Evolutionary conservation across 2,888 invertebrate species (phyloP).

Genomic region (Eugnorisma glareosa): DNA sequence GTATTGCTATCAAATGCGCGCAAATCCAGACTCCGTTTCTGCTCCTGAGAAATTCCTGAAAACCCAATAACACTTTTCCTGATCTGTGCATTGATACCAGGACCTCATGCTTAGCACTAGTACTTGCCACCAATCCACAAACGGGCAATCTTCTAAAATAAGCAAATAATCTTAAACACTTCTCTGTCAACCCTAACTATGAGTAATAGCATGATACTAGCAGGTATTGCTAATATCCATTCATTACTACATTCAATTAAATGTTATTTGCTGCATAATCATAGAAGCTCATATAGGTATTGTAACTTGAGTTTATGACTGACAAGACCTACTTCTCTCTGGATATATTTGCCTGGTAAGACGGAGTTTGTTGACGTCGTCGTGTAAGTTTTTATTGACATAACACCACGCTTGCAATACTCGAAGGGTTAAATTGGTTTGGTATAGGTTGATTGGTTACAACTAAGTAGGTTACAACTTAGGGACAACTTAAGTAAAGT

Average conservation of each 20-base stretch:
- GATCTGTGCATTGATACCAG: background rate
- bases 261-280: constrained; percentile 12
- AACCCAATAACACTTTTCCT: background rate
- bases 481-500: too few species aligned
- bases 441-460: too few species aligned
- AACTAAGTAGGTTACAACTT: too few species aligned
- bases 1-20: background rate
- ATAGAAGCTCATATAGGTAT: background rate
- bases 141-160: background rate
- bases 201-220: constrained; percentile 28
- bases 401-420: background rate
- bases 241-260: constrained; percentile 47
- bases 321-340: background rate
- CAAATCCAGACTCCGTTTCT: background rate
- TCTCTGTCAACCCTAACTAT: constrained; percentile 43
- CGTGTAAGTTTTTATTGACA: background rate
- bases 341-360: constrained; percentile 22
- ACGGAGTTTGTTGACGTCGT: background rate
- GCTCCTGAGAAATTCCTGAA: background rate
- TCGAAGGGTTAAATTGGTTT: background rate
- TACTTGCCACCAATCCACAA: background rate
- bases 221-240: constrained; percentile 60
- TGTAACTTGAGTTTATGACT: background rate
- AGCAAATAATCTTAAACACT: background rate
- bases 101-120: background rate